Base-by-base conservation (phyloP, 2,888 invertebrate genomes). In the Hirtodrosophila alboralis region DNA sequence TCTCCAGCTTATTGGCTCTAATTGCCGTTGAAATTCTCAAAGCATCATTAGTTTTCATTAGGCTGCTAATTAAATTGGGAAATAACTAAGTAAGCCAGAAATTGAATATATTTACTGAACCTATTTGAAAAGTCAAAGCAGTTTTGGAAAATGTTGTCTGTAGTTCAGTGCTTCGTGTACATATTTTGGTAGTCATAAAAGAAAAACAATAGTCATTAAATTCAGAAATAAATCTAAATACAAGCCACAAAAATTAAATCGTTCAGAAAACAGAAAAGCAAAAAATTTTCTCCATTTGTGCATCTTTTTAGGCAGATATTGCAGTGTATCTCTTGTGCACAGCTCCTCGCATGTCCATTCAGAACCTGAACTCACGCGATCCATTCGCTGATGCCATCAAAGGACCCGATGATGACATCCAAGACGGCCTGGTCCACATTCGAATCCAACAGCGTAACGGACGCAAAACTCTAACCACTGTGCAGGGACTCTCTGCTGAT, bases 391-490 rank as follows among this genome's bases (percentile, higher is more conserved):
- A 98, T 96, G 98, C 98, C 85, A 96, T 96, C 94, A 96, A 96
- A 95, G 97, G 96, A 95, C 95, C 97, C 94, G 97, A 97, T 93
- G 97, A 97, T 93, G 96, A 97, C 93, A 97, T 97, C 89, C 97
- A 97, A 93, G 97, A 97, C 95, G 97, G 97, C 93, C 94, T 98
- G 93, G 98, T 98, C 92, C 98, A 98, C 94, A 98, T 99, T 94
- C 97, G 99, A 92, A 99, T 99, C 91, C 99, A 99, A 92, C 99
- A 99, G 92, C 95, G 99, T 91, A 99, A 98, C 95, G 99, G 99
- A 92, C 96, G 99, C 87, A 99, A 99, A 93, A 99, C 99, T 91
- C 92, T 99, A 92, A 99, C 98, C 89, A 99, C 98, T 90, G 98
- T 99, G 87, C 99, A 99, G 93, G 98, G 98, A 88, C 94, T 97